A percentile compares a stretch with the other conserved stretches of the same genome.
phyloP scores from a whole-genome alignment of 2,113 vertebrate genomes.

The Pelecanoides urinatrix region DNA sequence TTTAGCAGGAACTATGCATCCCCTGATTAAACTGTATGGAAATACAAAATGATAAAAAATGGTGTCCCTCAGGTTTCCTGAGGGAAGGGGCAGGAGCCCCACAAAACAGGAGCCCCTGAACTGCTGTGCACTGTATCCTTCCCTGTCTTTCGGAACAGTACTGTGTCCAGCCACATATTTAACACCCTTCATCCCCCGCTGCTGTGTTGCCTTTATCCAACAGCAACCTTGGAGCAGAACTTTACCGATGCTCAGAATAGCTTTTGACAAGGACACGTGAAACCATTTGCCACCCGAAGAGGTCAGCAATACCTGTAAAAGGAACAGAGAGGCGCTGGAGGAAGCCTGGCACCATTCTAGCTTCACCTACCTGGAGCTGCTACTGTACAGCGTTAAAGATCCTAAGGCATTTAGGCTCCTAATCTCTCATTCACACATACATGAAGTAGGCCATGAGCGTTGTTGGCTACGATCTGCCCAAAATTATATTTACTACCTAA shows the following conservation, averaged over 20 bases:
- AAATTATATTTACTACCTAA: background rate
- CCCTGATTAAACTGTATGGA: background rate
- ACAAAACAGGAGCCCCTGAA: background rate
- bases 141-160: background rate
- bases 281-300: background rate
- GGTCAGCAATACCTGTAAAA: background rate
- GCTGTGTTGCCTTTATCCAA: background rate
- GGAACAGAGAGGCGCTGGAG: background rate
- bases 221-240: background rate
- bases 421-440: background rate
- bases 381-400: accelerated
- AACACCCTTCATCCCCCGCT: background rate
- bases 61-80: background rate
- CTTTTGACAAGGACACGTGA: background rate
- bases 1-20: background rate
- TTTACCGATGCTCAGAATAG: background rate
- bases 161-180: background rate
- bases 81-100: background rate
- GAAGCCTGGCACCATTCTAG: background rate
- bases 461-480: background rate
- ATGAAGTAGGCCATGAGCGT: background rate
- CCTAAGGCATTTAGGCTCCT: background rate
- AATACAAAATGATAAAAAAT: background rate
- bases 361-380: background rate
- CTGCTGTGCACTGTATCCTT: background rate